Evolutionary conservation across 2,113 vertebrate species (phyloP).

Genomic region (Brachypodius melanocephalos): DNA sequence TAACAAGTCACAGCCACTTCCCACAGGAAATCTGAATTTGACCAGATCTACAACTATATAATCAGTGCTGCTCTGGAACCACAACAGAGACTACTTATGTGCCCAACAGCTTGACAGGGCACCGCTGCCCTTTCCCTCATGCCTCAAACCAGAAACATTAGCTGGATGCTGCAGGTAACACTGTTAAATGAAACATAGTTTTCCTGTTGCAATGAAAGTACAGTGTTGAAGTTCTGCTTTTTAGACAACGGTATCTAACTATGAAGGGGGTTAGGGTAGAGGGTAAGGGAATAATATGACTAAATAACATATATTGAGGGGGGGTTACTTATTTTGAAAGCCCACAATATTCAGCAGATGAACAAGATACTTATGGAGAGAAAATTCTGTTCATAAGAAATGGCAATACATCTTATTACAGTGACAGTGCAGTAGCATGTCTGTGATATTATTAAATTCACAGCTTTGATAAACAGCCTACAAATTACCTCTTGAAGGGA

Average conservation of each 20-base stretch:
- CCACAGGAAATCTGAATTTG: background rate
- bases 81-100: background rate
- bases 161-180: background rate
- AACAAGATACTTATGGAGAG: background rate
- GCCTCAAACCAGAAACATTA: background rate
- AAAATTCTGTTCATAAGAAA: conserved; percentile 35
- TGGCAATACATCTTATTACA: conserved; percentile 48
- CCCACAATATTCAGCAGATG: background rate
- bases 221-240: background rate
- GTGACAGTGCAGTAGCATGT: background rate
- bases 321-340: background rate
- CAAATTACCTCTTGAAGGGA: conserved; percentile 72
- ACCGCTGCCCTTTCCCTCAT: background rate
- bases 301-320: background rate
- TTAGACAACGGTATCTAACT: background rate
- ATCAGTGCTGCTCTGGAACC: background rate
- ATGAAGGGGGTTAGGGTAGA: background rate
- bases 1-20: background rate
- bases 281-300: background rate
- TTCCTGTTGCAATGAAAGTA: background rate
- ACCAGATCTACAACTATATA: background rate
- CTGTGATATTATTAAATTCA: conserved; percentile 71
- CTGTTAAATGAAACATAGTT: background rate
- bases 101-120: background rate
- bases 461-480: conserved; percentile 72